phyloP scores from a whole-genome alignment of 2,888 invertebrate species.

The Deladenus siricidicola region DNA sequence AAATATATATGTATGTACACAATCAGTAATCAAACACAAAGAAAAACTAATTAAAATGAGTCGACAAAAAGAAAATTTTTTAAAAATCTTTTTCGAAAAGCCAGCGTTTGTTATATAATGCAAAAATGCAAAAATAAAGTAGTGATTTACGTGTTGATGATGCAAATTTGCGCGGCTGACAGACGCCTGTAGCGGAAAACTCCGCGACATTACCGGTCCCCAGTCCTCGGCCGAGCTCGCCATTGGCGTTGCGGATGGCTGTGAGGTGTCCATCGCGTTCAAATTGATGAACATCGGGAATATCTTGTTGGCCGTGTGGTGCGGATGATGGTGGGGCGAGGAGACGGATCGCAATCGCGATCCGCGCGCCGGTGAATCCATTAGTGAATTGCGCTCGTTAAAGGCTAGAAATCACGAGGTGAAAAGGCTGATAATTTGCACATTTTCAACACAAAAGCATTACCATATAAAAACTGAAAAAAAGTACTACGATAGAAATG shows the following conservation, averaged over 20 bases:
- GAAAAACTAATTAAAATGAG: no score
- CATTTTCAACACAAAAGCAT: no score
- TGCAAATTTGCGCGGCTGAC: neutral
- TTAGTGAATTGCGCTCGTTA: neutral
- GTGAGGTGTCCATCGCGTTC: neutral
- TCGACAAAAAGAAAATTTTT: no score
- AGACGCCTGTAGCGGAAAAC: neutral
- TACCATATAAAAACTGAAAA: no score
- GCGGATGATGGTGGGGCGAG: neutral
- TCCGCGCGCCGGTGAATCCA: neutral
- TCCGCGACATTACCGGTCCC: neutral
- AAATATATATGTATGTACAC: no score
- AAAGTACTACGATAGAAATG: no score
- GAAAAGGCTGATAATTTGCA: neutral
- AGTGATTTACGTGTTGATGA: neutral
- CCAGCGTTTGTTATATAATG: no score
- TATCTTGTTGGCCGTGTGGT: no score
- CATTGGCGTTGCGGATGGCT: neutral
- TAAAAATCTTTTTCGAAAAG: no score
- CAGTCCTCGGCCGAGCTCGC: neutral
- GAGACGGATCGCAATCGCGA: neutral
- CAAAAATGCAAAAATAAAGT: neutral
- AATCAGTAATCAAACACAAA: no score
- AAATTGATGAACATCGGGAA: neutral
- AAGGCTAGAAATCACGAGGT: no score